These are phyloP conservation scores for Fragum fragum DNA, from an alignment of 2,888 invertebrate genomes.

Conservation along the genomic window DNA sequence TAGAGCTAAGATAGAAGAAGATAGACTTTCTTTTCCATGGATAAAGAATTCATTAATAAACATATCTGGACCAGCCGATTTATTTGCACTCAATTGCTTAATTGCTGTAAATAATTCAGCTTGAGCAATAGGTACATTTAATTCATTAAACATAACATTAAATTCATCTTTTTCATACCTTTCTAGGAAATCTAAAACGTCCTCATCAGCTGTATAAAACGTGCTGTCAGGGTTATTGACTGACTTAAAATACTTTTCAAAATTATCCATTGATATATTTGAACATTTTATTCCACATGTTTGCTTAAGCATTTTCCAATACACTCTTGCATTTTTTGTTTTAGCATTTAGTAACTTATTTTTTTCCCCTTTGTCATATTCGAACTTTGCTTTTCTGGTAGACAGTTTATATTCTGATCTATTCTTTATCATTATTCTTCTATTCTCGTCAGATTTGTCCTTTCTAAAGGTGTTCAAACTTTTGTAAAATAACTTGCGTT, in stretches of 20 bases:
- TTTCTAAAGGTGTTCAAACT: conserved; percentile 26
- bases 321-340: no score
- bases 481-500: conserved; percentile 5
- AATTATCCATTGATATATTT: conserved; percentile 9
- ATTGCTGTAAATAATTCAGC: conserved; percentile 5
- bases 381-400: conserved; percentile 19
- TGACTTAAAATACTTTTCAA: conserved; percentile 28
- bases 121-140: neutral
- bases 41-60: conserved; percentile 16
- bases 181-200: conserved; percentile 28
- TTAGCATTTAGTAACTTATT: conserved; percentile 5
- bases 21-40: conserved; percentile 1
- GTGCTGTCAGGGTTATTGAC: conserved; percentile 25
- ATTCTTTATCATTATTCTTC: conserved; percentile 17
- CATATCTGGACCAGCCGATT: conserved; percentile 12
- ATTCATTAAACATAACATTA: conserved; percentile 18
- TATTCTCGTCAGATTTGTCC: conserved; percentile 24
- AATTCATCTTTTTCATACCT: conserved; percentile 17
- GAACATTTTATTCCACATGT: conserved; percentile 15
- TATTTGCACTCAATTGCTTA: conserved; percentile 18
- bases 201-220: conserved; percentile 34
- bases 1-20: neutral
- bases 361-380: conserved; percentile 34
- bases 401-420: conserved; percentile 28
- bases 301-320: conserved; percentile 15